These are phyloP conservation scores for Lapara coniferarum DNA, from an alignment of 2,888 invertebrate genomes.

Conservation along the genomic window DNA sequence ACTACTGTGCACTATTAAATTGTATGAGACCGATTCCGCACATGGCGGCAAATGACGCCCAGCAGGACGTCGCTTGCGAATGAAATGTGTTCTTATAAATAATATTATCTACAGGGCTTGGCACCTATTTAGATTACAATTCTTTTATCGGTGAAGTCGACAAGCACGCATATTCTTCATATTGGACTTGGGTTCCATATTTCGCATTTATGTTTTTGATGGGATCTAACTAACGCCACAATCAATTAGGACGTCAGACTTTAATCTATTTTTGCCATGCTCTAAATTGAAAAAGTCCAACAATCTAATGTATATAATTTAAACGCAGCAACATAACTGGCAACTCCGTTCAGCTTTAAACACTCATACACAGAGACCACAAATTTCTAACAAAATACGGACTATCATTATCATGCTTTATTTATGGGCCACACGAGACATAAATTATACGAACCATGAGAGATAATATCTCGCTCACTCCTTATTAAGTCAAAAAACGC, in stretches of 20 bases:
- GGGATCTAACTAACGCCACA: neutral
- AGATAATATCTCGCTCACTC: conserved; percentile 14
- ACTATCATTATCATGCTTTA: conserved; percentile 20
- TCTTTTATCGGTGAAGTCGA: too few relatives aligned
- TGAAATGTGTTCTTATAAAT: too few relatives aligned
- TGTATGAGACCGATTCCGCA: too few relatives aligned
- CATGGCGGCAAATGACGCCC: too few relatives aligned
- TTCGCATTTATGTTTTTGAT: too few relatives aligned
- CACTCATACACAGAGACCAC: neutral
- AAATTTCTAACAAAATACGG: neutral
- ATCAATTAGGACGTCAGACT: neutral
- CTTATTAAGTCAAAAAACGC: conserved; percentile 14
- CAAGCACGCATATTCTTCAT: too few relatives aligned
- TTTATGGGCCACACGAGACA: conserved; percentile 18
- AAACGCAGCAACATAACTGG: neutral
- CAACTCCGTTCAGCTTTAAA: neutral
- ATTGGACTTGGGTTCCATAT: too few relatives aligned
- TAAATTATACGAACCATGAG: conserved; percentile 17
- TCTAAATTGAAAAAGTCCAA: neutral
- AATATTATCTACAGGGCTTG: too few relatives aligned
- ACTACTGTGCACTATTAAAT: too few relatives aligned
- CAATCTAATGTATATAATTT: neutral
- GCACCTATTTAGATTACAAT: too few relatives aligned
- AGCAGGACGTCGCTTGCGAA: too few relatives aligned
- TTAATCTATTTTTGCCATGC: neutral